These are phyloP conservation scores for Acanthurus tractus DNA, from an alignment of 2,797 vertebrate species.

Conservation along the genomic window DNA sequence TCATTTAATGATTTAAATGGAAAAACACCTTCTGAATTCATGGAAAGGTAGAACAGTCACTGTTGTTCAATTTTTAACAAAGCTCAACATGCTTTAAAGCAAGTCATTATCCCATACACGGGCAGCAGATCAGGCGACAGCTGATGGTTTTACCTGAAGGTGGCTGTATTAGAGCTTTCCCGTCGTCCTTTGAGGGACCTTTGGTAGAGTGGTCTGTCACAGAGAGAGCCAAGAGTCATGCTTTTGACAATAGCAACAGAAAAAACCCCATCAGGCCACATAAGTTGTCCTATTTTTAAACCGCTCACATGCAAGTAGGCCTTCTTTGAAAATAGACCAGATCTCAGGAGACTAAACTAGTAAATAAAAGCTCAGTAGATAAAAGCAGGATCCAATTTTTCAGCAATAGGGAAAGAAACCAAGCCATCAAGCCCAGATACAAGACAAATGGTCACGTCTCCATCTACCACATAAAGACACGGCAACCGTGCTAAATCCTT, in stretches of 20 bases:
- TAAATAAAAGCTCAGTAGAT: slow-evolving; percentile 42
- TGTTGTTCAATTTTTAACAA: background rate
- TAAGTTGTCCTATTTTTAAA: slow-evolving; percentile 38
- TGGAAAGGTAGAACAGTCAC: background rate
- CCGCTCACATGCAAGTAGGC: slow-evolving; percentile 11
- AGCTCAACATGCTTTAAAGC: slow-evolving; percentile 31
- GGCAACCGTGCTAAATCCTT: background rate
- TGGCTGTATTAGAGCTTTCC: slow-evolving; percentile 61
- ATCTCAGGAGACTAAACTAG: slow-evolving; percentile 55
- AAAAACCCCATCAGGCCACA: background rate
- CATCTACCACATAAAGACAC: background rate
- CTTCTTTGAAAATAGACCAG: slow-evolving; percentile 56
- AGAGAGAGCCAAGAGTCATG: slow-evolving; percentile 66
- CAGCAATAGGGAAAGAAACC: background rate
- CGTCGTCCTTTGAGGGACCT: slow-evolving; percentile 74
- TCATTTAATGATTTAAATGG: slow-evolving; percentile 13
- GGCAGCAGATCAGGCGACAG: slow-evolving; percentile 21
- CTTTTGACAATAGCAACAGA: slow-evolving; percentile 14
- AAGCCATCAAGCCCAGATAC: background rate
- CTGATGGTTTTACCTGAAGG: slow-evolving; percentile 73
- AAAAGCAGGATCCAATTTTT: slow-evolving; percentile 14
- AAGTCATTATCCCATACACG: background rate
- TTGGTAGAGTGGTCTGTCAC: slow-evolving; percentile 74
- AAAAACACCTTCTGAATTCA: slow-evolving; percentile 4
- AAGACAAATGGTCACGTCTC: background rate